A percentile compares a stretch with the other conserved stretches of the same genome.
Evolutionary conservation across 2,888 invertebrate species (phyloP).

Genomic region (Stenodema calcarata): DNA sequence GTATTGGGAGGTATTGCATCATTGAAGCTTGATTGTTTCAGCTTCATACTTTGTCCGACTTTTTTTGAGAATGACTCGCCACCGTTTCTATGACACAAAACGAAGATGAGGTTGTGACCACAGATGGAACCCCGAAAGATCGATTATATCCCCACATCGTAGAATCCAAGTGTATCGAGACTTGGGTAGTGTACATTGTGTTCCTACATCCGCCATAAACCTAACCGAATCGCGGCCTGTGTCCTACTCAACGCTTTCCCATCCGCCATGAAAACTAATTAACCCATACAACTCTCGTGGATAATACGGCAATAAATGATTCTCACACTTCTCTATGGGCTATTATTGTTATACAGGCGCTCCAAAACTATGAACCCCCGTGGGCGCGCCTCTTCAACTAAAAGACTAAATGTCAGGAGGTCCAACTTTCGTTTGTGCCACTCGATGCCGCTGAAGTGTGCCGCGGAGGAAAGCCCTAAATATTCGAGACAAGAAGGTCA

Average conservation of each 20-base stretch:
- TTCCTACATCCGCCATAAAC: background rate
- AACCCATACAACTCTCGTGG: background rate
- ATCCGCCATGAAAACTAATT: background rate
- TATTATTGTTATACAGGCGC: background rate
- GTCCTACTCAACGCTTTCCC: background rate
- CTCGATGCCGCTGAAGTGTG: background rate
- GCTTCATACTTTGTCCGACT: no score
- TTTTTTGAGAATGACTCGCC: no score
- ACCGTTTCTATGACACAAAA: no score
- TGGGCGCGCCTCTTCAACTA: background rate
- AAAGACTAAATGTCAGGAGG: background rate
- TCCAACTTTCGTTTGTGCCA: background rate
- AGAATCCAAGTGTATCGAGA: no score
- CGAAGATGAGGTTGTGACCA: no score
- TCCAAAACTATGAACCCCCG: background rate
- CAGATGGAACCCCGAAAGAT: no score
- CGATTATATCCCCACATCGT: no score
- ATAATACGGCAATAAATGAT: background rate
- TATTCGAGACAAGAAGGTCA: background rate
- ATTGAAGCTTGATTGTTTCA: no score
- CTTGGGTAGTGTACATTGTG: no score
- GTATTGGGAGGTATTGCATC: no score
- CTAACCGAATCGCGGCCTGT: background rate
- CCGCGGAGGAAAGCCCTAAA: background rate
- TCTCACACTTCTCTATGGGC: background rate